A percentile compares a stretch with the other conserved stretches of the same genome.
These are phyloP conservation scores for Nicator chloris DNA, from an alignment of 2,113 vertebrate species.

Conservation along the genomic window DNA sequence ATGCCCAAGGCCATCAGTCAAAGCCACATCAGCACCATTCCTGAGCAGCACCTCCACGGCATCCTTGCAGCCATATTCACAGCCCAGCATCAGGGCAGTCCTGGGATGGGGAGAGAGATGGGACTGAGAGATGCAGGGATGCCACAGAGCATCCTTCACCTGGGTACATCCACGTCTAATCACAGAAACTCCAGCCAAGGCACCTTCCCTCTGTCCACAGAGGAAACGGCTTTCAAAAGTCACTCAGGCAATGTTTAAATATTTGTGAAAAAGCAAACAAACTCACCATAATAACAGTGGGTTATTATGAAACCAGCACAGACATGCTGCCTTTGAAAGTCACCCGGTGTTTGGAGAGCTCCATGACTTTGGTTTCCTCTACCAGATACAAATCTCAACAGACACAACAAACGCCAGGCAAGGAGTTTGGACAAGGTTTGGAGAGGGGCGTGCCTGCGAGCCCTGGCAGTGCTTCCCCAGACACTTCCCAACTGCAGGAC, in stretches of 20 bases:
- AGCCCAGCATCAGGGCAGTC: conserved; percentile 92
- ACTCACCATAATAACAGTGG: rapidly evolving
- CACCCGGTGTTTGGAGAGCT: background rate
- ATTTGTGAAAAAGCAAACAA: background rate
- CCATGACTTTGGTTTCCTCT: background rate
- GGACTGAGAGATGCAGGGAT: background rate
- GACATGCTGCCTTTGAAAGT: background rate
- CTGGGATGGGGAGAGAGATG: conserved; percentile 60
- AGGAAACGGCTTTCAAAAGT: background rate
- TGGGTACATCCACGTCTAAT: rapidly evolving
- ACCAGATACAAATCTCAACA: background rate
- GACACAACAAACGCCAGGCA: background rate
- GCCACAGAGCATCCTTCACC: rapidly evolving
- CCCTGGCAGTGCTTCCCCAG: background rate
- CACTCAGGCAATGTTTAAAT: background rate
- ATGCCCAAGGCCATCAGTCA: conserved; percentile 83
- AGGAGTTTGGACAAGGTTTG: background rate
- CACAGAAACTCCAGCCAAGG: background rate
- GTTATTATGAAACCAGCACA: background rate
- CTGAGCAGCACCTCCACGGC: conserved; percentile 89
- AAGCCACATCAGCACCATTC: conserved; percentile 79
- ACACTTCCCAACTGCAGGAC: background rate
- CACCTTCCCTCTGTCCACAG: background rate
- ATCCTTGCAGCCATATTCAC: conserved; percentile 90
- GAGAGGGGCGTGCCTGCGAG: background rate